A percentile compares a stretch with the other conserved stretches of the same genome.
Conservation (phyloP, 2,113 vertebrate genomes). For the Elachura formosa region DNA sequence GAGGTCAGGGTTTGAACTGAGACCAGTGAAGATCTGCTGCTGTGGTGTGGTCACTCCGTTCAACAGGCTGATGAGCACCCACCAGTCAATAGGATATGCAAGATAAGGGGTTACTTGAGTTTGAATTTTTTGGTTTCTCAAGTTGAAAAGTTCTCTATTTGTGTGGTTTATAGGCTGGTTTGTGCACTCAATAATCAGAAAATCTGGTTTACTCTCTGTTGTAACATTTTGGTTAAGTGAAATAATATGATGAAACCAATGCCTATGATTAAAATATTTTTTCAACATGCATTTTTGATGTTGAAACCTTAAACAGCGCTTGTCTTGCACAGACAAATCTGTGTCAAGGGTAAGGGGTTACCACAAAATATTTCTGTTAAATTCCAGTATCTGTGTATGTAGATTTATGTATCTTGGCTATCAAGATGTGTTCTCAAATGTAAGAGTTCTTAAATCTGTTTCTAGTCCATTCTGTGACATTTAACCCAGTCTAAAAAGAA, state of each 20-base stretch:
- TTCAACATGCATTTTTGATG: neutral
- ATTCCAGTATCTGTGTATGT: neutral
- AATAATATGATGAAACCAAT: neutral
- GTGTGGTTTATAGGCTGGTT: neutral
- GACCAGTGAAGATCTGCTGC: neutral
- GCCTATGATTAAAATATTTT: neutral
- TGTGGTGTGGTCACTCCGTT: rapidly evolving
- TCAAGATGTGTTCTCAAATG: neutral
- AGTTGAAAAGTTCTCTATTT: neutral
- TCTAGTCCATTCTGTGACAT: neutral
- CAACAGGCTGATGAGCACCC: neutral
- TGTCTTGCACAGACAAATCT: neutral
- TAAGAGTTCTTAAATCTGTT: neutral
- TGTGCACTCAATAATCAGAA: neutral
- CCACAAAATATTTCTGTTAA: neutral
- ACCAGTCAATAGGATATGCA: neutral
- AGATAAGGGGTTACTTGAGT: neutral
- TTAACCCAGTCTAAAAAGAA: neutral
- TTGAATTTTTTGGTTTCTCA: neutral
- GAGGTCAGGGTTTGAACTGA: neutral
- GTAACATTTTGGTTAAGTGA: neutral
- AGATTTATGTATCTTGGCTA: neutral
- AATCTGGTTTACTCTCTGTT: neutral
- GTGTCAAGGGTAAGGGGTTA: neutral
- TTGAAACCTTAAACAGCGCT: neutral